phyloP scores from a whole-genome alignment of 1,140 invertebrate species.

The Cardiocondyla obscurior region DNA sequence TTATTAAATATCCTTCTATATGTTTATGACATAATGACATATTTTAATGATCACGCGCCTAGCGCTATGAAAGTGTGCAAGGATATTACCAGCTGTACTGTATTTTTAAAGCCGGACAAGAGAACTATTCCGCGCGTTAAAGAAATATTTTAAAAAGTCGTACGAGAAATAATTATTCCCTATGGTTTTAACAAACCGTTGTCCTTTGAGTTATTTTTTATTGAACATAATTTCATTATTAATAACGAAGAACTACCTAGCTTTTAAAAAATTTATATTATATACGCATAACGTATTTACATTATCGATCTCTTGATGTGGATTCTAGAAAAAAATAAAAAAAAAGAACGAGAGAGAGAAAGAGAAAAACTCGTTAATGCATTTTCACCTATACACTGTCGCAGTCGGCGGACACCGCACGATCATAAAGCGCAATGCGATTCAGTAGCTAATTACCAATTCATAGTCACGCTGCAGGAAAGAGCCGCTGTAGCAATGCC shows the following conservation, averaged over 20 bases:
- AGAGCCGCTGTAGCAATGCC: neutral
- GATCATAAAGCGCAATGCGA: constrained; percentile 8
- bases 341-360: too few relatives aligned
- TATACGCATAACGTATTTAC: neutral
- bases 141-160: neutral
- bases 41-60: neutral
- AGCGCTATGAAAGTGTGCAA: neutral
- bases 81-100: neutral
- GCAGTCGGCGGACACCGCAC: neutral
- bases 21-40: constrained; percentile 3
- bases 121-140: neutral
- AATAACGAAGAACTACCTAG: neutral
- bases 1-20: neutral
- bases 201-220: neutral
- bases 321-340: neutral
- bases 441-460: constrained; percentile 40
- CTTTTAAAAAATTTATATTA: neutral
- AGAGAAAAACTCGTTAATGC: neutral
- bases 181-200: neutral
- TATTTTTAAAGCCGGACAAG: neutral
- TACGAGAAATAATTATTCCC: neutral
- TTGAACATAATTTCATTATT: neutral
- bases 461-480: constrained; percentile 3
- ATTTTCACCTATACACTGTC: neutral
- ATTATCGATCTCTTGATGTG: neutral